These are phyloP conservation scores for Hemiprocne comata DNA, from an alignment of 2,113 vertebrate species.

Conservation along the genomic window DNA sequence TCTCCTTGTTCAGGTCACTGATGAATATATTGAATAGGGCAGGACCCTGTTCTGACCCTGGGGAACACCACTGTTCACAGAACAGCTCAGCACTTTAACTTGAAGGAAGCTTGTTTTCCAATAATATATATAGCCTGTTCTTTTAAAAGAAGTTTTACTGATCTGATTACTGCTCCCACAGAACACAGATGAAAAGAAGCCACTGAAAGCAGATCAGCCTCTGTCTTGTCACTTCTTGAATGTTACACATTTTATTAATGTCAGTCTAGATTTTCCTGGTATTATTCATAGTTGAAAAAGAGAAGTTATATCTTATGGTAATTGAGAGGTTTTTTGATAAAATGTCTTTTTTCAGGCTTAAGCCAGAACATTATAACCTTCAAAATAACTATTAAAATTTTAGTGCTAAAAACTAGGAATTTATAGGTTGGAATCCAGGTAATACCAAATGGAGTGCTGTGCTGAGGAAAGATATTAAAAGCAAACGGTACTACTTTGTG, in stretches of 20 bases:
- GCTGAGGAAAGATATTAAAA: neutral
- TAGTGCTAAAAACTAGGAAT: neutral
- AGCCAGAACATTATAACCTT: neutral
- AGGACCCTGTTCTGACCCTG: no score
- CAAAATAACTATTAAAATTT: neutral
- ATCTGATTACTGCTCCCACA: constrained; percentile 27
- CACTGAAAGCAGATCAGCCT: constrained; percentile 8
- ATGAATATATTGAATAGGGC: no score
- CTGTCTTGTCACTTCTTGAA: constrained; percentile 43
- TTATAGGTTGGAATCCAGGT: neutral
- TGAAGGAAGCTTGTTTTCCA: constrained; percentile 14
- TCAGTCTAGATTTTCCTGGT: neutral
- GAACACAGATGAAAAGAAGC: constrained; percentile 19
- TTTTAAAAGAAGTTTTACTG: constrained; percentile 40
- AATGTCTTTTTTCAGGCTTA: neutral
- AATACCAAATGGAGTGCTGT: neutral
- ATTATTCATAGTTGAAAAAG: neutral
- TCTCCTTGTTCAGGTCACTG: no score
- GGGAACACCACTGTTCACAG: no score
- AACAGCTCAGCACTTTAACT: neutral
- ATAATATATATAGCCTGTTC: constrained; percentile 38
- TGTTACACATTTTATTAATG: neutral
- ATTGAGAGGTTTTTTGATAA: neutral
- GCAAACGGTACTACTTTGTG: neutral
- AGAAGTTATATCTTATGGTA: neutral